A percentile compares a stretch with the other conserved stretches of the same genome.
Evolutionary conservation across 2,888 invertebrate species (phyloP).

Genomic region (Dryococelus australis): DNA sequence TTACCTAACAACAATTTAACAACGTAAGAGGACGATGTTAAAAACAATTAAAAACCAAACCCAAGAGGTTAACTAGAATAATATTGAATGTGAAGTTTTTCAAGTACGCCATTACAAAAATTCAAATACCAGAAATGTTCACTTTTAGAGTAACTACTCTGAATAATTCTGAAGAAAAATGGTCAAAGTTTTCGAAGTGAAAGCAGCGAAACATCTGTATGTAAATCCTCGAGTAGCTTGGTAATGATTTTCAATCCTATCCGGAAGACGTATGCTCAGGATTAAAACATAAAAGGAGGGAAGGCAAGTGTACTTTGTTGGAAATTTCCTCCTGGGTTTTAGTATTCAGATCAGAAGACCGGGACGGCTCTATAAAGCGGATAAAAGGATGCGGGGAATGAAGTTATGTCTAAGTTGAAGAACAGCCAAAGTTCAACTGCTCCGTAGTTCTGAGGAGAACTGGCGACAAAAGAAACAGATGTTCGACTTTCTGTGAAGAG

Average conservation of each 20-base stretch:
- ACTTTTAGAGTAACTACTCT: no score
- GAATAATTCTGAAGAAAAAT: background rate
- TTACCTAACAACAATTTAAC: no score
- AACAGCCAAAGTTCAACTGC: background rate
- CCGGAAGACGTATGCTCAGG: background rate
- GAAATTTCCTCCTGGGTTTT: slow-evolving; percentile 18
- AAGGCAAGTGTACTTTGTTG: background rate
- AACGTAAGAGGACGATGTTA: no score
- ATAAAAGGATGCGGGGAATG: slow-evolving; percentile 5
- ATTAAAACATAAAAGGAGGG: background rate
- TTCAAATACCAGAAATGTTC: no score
- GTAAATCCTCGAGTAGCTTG: background rate
- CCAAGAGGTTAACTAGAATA: no score
- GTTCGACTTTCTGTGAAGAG: no score
- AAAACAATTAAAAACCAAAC: no score
- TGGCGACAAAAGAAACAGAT: background rate
- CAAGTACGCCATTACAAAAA: no score
- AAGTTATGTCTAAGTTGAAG: slow-evolving; percentile 16
- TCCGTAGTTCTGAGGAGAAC: background rate
- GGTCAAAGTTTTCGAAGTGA: background rate
- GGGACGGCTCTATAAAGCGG: slow-evolving; percentile 24
- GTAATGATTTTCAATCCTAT: background rate
- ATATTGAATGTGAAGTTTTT: no score
- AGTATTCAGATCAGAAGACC: slow-evolving; percentile 30
- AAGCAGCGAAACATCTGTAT: background rate